Base-by-base conservation (phyloP, 2,888 invertebrate genomes). In the Papilio demoleus region DNA sequence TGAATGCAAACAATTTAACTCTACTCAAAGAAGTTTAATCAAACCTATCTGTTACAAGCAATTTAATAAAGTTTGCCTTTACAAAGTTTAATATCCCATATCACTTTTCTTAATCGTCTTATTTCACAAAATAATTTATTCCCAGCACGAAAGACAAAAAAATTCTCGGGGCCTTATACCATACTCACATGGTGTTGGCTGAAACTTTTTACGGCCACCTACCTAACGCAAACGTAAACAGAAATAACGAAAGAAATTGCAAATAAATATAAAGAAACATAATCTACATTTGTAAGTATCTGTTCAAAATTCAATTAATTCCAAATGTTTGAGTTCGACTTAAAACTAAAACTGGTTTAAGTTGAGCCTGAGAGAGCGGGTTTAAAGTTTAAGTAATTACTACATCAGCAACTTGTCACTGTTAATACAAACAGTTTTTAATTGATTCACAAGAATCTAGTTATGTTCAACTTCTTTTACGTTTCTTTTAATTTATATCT, bases 321-420 rank as follows among this genome's bases (percentile, higher is more conserved):
- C 53, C 12, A 17, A 56, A 56, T 56, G 53, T 56, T 53, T 56
- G 9, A 56, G 53, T 31, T 56, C 9, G 17, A 17, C 31, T 56
- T 56, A n/a, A 50, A 31, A 56, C 53, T 31, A 56, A 56, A 53
- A 56, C 31, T 56, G 11, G 53, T 56, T 56, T 17, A 56, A 56
- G 53, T 56, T 31, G 27, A 31, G 53, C 1, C 53, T 22, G 14
- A 50, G 47, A 9, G 4, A 22, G 31, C 9, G 53, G 17, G 12
- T 53, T 27, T 17, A 17, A 56, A 56, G 31, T 31, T 56, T 31
- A 56, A 56, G 53, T 17, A 31, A 56, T 12, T 14, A 24, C 24
- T 47, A 53, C 27, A 9, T 56, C 31, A 56, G 53, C 53, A 31
- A 31, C 17, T 56, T 56, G 31, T 17, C 53, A 31, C 14, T 56